Percentiles rank a stretch among this genome's conserved stretches.
These are phyloP conservation scores for Sula dactylatra DNA, from an alignment of 2,113 vertebrate species.

Conservation along the genomic window DNA sequence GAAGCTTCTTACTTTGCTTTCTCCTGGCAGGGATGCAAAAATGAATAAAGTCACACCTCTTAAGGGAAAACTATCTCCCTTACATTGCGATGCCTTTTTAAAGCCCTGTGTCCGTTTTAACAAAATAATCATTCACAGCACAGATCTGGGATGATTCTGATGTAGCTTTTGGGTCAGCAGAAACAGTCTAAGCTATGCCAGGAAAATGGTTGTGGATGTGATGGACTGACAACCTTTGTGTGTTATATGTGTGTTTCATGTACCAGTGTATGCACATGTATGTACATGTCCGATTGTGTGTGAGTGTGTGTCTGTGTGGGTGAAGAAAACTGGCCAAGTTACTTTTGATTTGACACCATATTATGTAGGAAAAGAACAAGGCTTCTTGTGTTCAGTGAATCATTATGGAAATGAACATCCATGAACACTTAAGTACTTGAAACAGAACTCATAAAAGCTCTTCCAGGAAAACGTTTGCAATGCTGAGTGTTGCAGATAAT, in stretches of 20 bases:
- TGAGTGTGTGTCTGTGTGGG: no score
- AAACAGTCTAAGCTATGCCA: not conserved
- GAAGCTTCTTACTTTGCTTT: not conserved
- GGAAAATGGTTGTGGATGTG: not conserved
- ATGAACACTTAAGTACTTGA: not conserved
- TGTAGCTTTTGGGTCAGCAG: not conserved
- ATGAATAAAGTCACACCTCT: not conserved
- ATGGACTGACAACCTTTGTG: not conserved
- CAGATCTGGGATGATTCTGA: not conserved
- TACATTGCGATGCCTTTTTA: not conserved
- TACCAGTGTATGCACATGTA: not conserved
- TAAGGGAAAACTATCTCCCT: not conserved
- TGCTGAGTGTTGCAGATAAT: not conserved
- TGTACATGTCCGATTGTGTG: rapidly evolving
- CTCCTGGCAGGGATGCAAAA: not conserved
- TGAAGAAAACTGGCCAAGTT: not conserved
- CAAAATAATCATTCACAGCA: not conserved
- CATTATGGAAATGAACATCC: not conserved
- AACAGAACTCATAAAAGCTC: not conserved
- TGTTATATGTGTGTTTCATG: not conserved
- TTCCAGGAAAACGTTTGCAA: conserved; percentile 17
- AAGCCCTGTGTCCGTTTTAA: not conserved
- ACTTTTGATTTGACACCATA: not conserved
- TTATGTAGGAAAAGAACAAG: not conserved
- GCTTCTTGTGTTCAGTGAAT: not conserved